Evolutionary conservation across 2,888 invertebrate genomes (phyloP).

Genomic region (Leptarthrus brevirostris): DNA sequence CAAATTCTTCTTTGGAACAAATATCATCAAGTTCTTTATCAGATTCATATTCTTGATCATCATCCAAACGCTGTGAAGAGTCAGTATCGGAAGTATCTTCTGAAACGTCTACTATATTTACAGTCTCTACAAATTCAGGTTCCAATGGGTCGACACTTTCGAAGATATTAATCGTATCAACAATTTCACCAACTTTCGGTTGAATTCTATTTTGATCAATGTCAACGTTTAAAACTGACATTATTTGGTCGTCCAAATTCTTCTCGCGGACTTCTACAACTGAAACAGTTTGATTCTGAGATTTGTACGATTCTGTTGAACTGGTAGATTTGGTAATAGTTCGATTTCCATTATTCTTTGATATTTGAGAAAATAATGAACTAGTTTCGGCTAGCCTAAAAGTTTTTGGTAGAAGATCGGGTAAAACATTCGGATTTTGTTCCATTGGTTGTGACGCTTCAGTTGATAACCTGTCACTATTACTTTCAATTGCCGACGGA

Average conservation of each 20-base stretch:
- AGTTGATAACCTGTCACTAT: conserved; percentile 56
- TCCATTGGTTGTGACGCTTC: conserved; percentile 51
- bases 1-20: not conserved
- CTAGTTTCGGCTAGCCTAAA: conserved; percentile 76
- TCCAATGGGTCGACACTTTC: conserved; percentile 70
- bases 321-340: conserved; percentile 53
- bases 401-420: conserved; percentile 70
- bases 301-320: conserved; percentile 59
- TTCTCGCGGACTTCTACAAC: conserved; percentile 77
- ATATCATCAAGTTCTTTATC: conserved; percentile 55
- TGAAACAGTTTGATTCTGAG: conserved; percentile 65
- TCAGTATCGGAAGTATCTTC: conserved; percentile 67
- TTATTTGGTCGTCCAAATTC: conserved; percentile 76
- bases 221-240: conserved; percentile 66
- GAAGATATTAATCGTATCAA: conserved; percentile 69
- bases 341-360: conserved; percentile 65
- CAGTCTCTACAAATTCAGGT: conserved; percentile 70
- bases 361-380: conserved; percentile 77
- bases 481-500: conserved; percentile 64
- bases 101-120: conserved; percentile 70
- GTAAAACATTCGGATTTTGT: conserved; percentile 64
- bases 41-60: conserved; percentile 53
- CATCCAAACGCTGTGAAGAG: conserved; percentile 63
- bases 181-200: conserved; percentile 64
- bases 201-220: conserved; percentile 55